Evolutionary conservation across 1,140 invertebrate genomes (phyloP), one percentile per base, ranked within the genome.

Genomic region (Phymastichus coffea): DNA sequence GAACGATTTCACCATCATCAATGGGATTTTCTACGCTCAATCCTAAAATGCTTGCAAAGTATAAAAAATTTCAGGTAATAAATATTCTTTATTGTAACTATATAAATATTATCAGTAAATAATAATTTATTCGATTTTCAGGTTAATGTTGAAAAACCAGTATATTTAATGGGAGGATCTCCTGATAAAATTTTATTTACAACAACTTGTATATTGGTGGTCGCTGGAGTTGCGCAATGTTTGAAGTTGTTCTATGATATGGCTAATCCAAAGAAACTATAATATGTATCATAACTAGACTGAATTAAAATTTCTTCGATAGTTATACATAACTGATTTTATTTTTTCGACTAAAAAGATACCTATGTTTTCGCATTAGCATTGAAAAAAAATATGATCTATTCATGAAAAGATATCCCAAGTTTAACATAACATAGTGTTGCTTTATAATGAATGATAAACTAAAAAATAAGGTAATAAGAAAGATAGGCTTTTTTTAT

Each of bases 101-200:
- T 7, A 17, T 51, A 37, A 38, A 38, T 14, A 37, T 19, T 28
- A 28, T 23, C n/a, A n/a, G n/a, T n/a, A 25, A 23, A 23, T 25
- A 38, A n/a, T 8, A 33, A 30, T 19, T 15, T 19, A 20, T 33
- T 23, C 17, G 20, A 44, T 46, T 38, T 57, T 26, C 71, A 81
- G 78, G 72, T 68, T 70, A 70, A 77, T 0, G 68, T 80, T 71
- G 77, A 78, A 52, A 60, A 78, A 0, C 79, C 79, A 14, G 73
- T 81, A 3, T 79, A 78, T 71, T 66, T 80, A 63, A 79, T 80
- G 56, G 80, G 80, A 48, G 80, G 80, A 40, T 72, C 77, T 17
- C 56, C 78, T 23, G 80, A 81, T 63, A 69, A 49, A 48, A 65
- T 80, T 41, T 64, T 81, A 22, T 79, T 80, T 66, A 75, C 79